Evolutionary conservation across 2,888 invertebrate genomes (phyloP).

Genomic region (Encarsia formosa): DNA sequence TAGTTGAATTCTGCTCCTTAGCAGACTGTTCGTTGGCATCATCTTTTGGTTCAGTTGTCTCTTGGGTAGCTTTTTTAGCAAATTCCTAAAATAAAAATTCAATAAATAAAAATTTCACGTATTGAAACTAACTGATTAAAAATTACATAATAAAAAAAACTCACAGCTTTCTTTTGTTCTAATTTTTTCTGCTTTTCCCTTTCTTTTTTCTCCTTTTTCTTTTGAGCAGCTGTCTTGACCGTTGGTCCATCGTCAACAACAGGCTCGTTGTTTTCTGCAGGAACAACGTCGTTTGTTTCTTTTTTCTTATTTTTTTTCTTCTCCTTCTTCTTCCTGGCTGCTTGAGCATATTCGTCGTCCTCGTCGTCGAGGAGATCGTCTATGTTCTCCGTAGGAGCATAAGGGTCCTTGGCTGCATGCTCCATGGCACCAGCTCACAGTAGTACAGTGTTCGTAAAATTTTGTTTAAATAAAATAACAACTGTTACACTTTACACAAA

Average conservation of each 20-base stretch:
- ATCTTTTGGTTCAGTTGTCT: conserved; percentile 31
- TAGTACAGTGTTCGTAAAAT: no score
- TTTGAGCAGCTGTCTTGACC: conserved; percentile 79
- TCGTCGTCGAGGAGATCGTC: no score
- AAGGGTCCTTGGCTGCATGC: no score
- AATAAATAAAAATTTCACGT: not conserved
- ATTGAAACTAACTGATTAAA: not conserved
- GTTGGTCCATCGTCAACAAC: conserved; percentile 55
- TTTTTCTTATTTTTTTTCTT: conserved; percentile 30
- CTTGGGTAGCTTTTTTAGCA: conserved; percentile 43
- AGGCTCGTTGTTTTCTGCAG: conserved; percentile 50
- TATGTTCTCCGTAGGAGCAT: no score
- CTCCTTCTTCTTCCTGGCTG: conserved; percentile 24
- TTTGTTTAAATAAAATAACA: no score
- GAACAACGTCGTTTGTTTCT: conserved; percentile 36
- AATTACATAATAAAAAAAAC: conserved; percentile 19
- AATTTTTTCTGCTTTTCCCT: conserved; percentile 71
- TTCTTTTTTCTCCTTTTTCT: conserved; percentile 86
- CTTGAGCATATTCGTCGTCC: no score
- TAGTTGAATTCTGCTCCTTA: no score
- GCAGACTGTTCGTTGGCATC: conserved; percentile 24
- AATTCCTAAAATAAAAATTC: conserved; percentile 35
- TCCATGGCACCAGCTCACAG: no score
- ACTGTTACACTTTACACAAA: no score
- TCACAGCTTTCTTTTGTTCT: conserved; percentile 60